A percentile compares a stretch with the other conserved stretches of the same genome.
These are phyloP conservation scores for Ferrisia virgata DNA, from an alignment of 2,888 invertebrate species.

Conservation along the genomic window DNA sequence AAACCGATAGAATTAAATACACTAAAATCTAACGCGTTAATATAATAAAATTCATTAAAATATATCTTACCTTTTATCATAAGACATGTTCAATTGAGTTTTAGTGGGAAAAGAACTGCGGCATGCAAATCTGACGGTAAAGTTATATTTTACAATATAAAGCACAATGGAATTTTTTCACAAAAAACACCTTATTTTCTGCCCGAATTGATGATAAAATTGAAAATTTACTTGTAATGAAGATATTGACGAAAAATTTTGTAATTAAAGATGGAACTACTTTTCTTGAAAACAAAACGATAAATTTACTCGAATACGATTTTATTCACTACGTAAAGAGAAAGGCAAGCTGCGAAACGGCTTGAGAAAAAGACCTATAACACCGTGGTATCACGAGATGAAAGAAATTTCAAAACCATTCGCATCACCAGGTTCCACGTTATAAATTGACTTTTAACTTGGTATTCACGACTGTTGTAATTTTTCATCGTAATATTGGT, in stretches of 20 bases:
- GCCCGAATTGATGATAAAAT: neutral
- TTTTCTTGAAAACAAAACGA: conserved; percentile 37
- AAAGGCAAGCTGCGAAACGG: conserved; percentile 26
- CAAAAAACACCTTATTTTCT: neutral
- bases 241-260: conserved; percentile 30
- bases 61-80: conserved; percentile 43
- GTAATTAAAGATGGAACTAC: conserved; percentile 34
- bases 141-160: conserved; percentile 2
- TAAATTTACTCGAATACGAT: conserved; percentile 37
- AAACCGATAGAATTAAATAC: neutral
- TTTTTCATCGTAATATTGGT: neutral
- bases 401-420: neutral
- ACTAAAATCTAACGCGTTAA: neutral
- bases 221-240: neutral
- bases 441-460: neutral
- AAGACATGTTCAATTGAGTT: conserved; percentile 45
- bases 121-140: conserved; percentile 32
- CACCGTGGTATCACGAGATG: conserved; percentile 25
- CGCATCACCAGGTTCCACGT: neutral
- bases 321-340: conserved; percentile 30
- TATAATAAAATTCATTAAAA: conserved; percentile 1
- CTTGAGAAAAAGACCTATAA: conserved; percentile 29
- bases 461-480: neutral
- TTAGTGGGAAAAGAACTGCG: conserved; percentile 36
- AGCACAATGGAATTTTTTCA: conserved; percentile 9